A percentile compares a stretch with the other conserved stretches of the same genome.
Conservation (phyloP, 2,888 invertebrate species). For the Hofmannophila pseudospretella region DNA sequence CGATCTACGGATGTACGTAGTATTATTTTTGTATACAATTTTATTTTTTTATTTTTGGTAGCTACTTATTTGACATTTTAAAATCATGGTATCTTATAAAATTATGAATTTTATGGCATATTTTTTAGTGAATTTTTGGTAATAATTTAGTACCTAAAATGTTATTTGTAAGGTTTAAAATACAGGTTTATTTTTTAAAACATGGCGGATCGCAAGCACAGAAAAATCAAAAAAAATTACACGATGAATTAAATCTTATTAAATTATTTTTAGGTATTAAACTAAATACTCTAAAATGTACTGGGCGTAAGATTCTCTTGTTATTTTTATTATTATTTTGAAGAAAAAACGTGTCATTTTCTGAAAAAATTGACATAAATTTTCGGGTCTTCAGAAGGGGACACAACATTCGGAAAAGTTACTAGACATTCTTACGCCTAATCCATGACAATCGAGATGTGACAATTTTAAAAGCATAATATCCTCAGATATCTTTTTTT, state of each 20-base stretch:
- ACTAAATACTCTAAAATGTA: not conserved
- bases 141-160: conserved; percentile 1
- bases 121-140: not conserved
- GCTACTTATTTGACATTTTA: conserved; percentile 26
- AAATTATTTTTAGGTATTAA: not conserved
- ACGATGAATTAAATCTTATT: too few species aligned
- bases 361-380: not conserved
- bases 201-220: too few species aligned
- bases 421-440: not conserved
- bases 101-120: not conserved
- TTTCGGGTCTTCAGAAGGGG: not conserved
- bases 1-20: conserved; percentile 21
- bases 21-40: conserved; percentile 26
- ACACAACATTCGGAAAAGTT: not conserved
- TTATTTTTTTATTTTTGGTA: conserved; percentile 24
- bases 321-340: too few species aligned
- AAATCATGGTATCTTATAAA: conserved; percentile 23
- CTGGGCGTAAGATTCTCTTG: not conserved
- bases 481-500: too few species aligned
- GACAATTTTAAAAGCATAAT: conserved; percentile 16
- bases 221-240: too few species aligned
- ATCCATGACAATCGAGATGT: not conserved
- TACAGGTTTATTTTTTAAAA: too few species aligned
- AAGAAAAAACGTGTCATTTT: not conserved
- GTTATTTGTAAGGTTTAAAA: too few species aligned